Evolutionary conservation across 2,113 vertebrate genomes (phyloP).

Genomic region (Ammodytes marinus): DNA sequence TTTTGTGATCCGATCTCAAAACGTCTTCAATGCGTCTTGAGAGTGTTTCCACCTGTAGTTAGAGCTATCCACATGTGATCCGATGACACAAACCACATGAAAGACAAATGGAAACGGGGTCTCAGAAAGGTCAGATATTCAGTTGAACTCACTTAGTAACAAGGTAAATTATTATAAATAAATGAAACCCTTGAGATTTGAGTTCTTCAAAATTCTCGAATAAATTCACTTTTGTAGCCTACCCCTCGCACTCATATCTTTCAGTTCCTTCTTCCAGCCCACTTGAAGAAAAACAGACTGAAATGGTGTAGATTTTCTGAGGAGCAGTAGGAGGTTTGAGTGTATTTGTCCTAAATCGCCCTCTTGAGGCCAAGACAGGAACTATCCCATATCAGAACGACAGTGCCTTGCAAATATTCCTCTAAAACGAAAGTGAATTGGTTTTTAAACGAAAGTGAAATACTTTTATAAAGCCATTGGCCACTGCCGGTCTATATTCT

Average conservation of each 20-base stretch:
- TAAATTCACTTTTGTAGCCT: neutral
- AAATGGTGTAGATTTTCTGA: neutral
- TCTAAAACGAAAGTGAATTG: conserved; percentile 73
- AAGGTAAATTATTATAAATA: too few species aligned
- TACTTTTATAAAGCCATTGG: rapidly evolving
- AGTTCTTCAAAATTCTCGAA: too few species aligned
- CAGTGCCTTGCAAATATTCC: neutral
- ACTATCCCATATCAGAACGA: rapidly evolving
- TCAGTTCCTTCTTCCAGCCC: neutral
- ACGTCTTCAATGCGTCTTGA: too few species aligned
- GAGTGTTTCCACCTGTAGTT: too few species aligned
- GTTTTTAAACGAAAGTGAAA: conserved; percentile 61
- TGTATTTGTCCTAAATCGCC: conserved; percentile 11
- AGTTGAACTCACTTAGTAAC: too few species aligned
- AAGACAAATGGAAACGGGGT: too few species aligned
- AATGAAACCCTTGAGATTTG: too few species aligned
- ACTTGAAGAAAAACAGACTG: too few species aligned
- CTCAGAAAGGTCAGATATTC: neutral
- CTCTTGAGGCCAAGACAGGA: conserved; percentile 34
- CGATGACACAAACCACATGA: too few species aligned
- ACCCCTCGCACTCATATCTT: too few species aligned
- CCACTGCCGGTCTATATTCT: neutral
- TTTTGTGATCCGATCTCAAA: too few species aligned
- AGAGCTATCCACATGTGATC: too few species aligned
- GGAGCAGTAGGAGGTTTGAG: neutral